A percentile compares a stretch with the other conserved stretches of the same genome.
phyloP scores from a whole-genome alignment of 2,888 invertebrate genomes.

The Cerastis rubricosa region DNA sequence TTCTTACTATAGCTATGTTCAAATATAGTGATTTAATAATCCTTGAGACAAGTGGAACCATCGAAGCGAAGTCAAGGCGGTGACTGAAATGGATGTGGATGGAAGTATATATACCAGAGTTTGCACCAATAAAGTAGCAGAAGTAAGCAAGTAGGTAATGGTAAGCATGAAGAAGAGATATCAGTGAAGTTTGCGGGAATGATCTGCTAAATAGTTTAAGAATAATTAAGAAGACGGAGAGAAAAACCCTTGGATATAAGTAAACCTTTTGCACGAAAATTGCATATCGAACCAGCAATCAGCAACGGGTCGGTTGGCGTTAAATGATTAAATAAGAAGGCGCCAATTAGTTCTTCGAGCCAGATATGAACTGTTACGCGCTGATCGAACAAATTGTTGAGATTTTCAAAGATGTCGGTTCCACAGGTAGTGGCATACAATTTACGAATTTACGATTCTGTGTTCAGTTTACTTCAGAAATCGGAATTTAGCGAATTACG shows the following conservation, averaged over 20 bases:
- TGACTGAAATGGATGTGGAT: too few species aligned
- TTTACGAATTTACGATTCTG: background rate
- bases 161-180: background rate
- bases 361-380: background rate
- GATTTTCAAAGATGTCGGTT: background rate
- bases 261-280: background rate
- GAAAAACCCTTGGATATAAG: background rate
- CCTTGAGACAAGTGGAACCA: background rate
- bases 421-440: too few species aligned
- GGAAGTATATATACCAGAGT: background rate
- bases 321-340: background rate
- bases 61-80: background rate
- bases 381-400: background rate
- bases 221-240: background rate
- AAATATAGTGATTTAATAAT: background rate
- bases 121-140: background rate
- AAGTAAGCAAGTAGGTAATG: background rate
- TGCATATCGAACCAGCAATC: background rate
- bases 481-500: constrained; percentile 11
- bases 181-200: background rate
- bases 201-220: background rate
- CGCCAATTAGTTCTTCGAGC: background rate
- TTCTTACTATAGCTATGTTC: background rate
- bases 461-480: constrained; percentile 1
- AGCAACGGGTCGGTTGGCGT: background rate